Base-by-base conservation (phyloP, 1,140 invertebrate species). In the Drosophila trapezifrons region DNA sequence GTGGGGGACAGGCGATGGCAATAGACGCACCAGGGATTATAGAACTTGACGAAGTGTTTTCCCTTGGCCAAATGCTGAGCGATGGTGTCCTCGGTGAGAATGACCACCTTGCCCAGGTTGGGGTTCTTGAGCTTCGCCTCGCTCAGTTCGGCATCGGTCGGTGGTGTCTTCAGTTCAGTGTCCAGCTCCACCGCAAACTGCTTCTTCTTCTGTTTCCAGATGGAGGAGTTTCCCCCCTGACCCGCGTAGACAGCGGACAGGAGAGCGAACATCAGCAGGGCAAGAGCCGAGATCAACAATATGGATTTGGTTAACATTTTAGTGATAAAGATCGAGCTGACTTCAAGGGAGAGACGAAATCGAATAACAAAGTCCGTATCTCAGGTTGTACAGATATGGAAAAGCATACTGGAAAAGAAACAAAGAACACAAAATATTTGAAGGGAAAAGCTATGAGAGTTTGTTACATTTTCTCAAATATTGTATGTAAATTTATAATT, bases 11-110 rank as follows among this genome's bases (percentile, higher is more conserved):
- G 92, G 90, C 94, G 95, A 93, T 95, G 69, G 86, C 96, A 97
- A 91, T 96, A 95, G 15, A 95, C 95, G 92, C 96, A 97, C 96
- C 96, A 97, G 0, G 96, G 96, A 17, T 96, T 96, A 92, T 96
- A 97, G 92, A 97, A 97, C 80, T 97, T 97, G 22, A 98, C 93
- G 92, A 98, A 97, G 90, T 96, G 94, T 73, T 94, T 93, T 59
- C 96, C 96, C 15, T 78, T 91, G 20, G 93, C 92, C 1, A 97
- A 93, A 72, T 94, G 94, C 32, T 94, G 93, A 46, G 94, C 92
- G 82, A 97, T 97, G 15, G 93, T 96, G 0, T 95, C 94, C 75
- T 96, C 95, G 12, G 94, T 96, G 18, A 97, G 92, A 72, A 96
- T 95, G 7, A 94, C 91, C 13, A 96, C 91, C 25, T 93, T 94